These are phyloP conservation scores for Reticulitermes speratus DNA, from an alignment of 1,140 invertebrate genomes.

Conservation along the genomic window DNA sequence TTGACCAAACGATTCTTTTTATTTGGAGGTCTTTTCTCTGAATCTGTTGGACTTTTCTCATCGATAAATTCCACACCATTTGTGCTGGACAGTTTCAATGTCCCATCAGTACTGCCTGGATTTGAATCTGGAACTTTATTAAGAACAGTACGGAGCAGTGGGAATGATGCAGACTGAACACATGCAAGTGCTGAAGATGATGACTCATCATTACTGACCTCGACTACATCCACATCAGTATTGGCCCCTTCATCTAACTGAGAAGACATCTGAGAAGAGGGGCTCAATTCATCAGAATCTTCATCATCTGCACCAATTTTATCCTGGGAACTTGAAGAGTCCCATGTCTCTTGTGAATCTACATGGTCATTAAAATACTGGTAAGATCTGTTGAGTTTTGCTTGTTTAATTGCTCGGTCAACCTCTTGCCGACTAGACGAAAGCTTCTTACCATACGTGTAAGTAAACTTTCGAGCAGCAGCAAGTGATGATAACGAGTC, in stretches of 20 bases:
- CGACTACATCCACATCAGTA: slow-evolving; percentile 24
- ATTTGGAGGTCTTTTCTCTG: slow-evolving; percentile 6
- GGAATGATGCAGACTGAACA: background rate
- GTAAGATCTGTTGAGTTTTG: slow-evolving; percentile 22
- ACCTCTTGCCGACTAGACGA: slow-evolving; percentile 24
- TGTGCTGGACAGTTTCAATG: background rate
- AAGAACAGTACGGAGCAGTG: background rate
- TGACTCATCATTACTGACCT: slow-evolving; percentile 12
- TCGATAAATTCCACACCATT: background rate
- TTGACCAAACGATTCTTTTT: background rate
- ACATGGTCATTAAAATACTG: slow-evolving; percentile 31
- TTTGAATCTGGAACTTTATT: slow-evolving; percentile 8
- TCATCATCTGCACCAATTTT: slow-evolving; percentile 31
- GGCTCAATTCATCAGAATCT: slow-evolving; percentile 22
- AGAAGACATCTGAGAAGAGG: background rate
- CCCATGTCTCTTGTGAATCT: slow-evolving; percentile 32
- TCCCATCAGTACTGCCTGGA: background rate
- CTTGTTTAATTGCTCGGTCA: background rate
- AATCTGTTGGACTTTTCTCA: background rate
- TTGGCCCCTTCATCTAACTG: background rate
- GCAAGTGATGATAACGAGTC: slow-evolving; percentile 17
- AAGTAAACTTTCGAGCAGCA: slow-evolving; percentile 27
- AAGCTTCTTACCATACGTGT: slow-evolving; percentile 26
- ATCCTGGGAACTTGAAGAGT: slow-evolving; percentile 32
- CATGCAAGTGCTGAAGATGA: slow-evolving; percentile 15